A percentile compares a stretch with the other conserved stretches of the same genome.
Conservation (phyloP, 2,888 invertebrate species). For the Eudemis profundana region DNA sequence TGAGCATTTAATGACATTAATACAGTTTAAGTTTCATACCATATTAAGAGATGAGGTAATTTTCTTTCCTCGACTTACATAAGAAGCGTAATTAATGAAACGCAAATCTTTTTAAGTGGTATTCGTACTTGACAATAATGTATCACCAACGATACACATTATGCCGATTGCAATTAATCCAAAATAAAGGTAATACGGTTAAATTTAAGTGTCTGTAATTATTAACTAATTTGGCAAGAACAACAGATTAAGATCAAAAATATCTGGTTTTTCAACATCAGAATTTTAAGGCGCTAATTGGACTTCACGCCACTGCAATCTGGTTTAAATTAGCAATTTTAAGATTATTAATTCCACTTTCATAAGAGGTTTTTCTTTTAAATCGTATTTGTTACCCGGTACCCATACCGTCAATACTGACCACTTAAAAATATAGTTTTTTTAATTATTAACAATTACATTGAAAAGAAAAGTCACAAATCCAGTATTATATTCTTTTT, state of each 20-base stretch:
- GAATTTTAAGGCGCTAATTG: not conserved
- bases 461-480: too few relatives aligned
- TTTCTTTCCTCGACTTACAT: too few relatives aligned
- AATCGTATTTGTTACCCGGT: too few relatives aligned
- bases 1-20: too few relatives aligned
- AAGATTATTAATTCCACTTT: not conserved
- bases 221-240: not conserved
- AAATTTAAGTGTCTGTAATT: slow-evolving; percentile 12
- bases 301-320: not conserved
- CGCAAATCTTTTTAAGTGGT: not conserved
- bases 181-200: slow-evolving; percentile 19
- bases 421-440: too few relatives aligned
- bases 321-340: not conserved
- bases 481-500: too few relatives aligned
- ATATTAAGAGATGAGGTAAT: too few relatives aligned
- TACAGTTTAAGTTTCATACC: too few relatives aligned
- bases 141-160: slow-evolving; percentile 25
- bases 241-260: not conserved
- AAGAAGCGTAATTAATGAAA: too few relatives aligned
- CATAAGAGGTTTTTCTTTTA: too few relatives aligned
- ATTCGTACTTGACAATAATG: not conserved
- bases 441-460: too few relatives aligned
- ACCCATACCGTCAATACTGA: too few relatives aligned
- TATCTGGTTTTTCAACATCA: not conserved
- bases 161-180: slow-evolving; percentile 22